These are phyloP conservation scores for Clamator glandarius DNA, from an alignment of 2,797 vertebrate species.

Conservation along the genomic window DNA sequence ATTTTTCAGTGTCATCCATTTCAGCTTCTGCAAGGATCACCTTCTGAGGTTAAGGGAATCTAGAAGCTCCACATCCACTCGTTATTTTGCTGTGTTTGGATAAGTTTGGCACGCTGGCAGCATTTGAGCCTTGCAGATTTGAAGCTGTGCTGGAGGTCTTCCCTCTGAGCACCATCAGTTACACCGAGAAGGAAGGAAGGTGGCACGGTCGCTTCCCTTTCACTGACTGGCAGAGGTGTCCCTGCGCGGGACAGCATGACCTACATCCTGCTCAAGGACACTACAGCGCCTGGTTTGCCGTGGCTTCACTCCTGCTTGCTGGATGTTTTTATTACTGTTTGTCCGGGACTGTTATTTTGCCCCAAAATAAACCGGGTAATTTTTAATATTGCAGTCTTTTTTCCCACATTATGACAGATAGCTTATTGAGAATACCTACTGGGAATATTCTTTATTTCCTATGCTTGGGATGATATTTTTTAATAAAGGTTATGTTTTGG, in stretches of 20 bases:
- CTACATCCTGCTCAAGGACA: neutral
- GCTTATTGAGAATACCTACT: neutral
- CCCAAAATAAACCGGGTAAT: neutral
- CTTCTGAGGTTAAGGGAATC: neutral
- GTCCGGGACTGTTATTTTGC: neutral
- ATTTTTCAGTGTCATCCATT: neutral
- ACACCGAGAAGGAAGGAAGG: neutral
- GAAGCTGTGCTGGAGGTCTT: neutral
- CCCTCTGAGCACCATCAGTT: neutral
- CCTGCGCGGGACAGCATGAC: neutral
- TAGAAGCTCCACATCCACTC: neutral
- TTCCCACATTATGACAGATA: neutral
- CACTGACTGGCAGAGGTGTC: neutral
- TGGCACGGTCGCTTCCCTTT: neutral
- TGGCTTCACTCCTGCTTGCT: neutral
- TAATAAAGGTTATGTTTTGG: neutral
- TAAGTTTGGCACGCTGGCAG: neutral
- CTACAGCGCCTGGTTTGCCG: neutral
- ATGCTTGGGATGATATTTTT: neutral
- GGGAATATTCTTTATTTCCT: neutral
- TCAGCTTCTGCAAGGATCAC: neutral
- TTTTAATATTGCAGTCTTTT: neutral
- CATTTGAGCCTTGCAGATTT: neutral
- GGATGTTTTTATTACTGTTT: neutral
- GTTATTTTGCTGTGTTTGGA: neutral